Evolutionary conservation across 2,113 vertebrate genomes (phyloP), one percentile per base, ranked within the genome.

Genomic region (Hydrolagus affinis): DNA sequence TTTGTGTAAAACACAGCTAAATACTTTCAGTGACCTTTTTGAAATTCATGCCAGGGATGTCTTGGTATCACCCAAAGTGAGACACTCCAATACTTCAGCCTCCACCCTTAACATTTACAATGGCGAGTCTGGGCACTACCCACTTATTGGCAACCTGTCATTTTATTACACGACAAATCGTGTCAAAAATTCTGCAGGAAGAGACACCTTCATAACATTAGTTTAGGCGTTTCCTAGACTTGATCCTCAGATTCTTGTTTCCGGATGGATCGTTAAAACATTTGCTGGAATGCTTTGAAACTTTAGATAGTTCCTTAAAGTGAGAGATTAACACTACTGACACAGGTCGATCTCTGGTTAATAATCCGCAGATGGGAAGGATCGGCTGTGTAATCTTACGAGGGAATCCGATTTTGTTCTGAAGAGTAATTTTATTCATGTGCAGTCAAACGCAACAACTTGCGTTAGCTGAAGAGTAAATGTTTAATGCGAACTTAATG

Each of bases 401-500:
- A 75, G 23, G n/a, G 56, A 77, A 11, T 28, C 21, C 15, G 19
- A 66, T 64, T 80, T 80, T 32, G 60, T 64, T 30, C 60, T 19
- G 77, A 80, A 62, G 59, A 28, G 23, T 28, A 80, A 80, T 64
- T 64, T 57, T 62, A 64, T 80, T 80, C 59, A 80, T n/a, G 25
- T 32, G 2, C 0, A 68, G 62, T 66, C 23, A 83, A 60, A 68
- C 62, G 66, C 32, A 25, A 30, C 64, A 68, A 28, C 78, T 60
- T 10, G 11, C 32, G 78, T 83, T 83, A 83, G 78, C 60, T 28
- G 23, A 15, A 66, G 32, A 62, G 59, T 80, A 64, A 83, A 83
- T 83, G 66, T 68, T 83, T 83, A 83, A 83, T 66, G 59, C 14
- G 66, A 83, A 60, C 44, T 83, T 83, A 66, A 83, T 30, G 14